A percentile compares a stretch with the other conserved stretches of the same genome.
Conservation (phyloP, 2,888 invertebrate genomes). For the Lucinisca nassula region DNA sequence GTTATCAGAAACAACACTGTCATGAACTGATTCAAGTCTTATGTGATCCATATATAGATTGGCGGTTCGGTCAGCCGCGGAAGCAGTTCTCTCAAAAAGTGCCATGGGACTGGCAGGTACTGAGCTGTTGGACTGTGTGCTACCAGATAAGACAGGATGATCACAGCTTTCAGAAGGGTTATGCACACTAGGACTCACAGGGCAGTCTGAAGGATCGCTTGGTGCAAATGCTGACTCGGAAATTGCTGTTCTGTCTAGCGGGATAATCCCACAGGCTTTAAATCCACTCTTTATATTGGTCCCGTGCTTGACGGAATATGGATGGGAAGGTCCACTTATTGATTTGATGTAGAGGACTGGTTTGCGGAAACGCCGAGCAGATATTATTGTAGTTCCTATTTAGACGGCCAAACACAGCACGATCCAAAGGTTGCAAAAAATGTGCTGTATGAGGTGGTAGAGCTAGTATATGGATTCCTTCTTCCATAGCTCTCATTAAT, state of each 20-base stretch:
- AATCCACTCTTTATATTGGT: constrained; percentile 55
- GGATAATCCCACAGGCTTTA: constrained; percentile 45
- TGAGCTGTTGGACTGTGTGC: no score
- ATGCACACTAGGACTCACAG: no score
- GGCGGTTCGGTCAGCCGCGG: no score
- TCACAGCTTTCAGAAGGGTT: no score
- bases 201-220: constrained; percentile 28
- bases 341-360: constrained; percentile 35
- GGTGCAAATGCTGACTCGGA: constrained; percentile 32
- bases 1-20: neutral
- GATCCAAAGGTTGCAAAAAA: constrained; percentile 58
- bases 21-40: neutral
- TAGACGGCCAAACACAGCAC: constrained; percentile 59
- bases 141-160: no score
- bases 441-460: constrained; percentile 64
- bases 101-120: no score
- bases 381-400: constrained; percentile 54
- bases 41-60: no score
- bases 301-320: constrained; percentile 44
- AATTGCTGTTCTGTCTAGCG: constrained; percentile 41
- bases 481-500: constrained; percentile 61
- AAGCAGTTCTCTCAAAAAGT: no score
- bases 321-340: constrained; percentile 55
- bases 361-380: constrained; percentile 52
- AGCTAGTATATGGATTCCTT: constrained; percentile 54